These are phyloP conservation scores for Lumbricus terrestris DNA, from an alignment of 2,888 invertebrate genomes.

Conservation along the genomic window DNA sequence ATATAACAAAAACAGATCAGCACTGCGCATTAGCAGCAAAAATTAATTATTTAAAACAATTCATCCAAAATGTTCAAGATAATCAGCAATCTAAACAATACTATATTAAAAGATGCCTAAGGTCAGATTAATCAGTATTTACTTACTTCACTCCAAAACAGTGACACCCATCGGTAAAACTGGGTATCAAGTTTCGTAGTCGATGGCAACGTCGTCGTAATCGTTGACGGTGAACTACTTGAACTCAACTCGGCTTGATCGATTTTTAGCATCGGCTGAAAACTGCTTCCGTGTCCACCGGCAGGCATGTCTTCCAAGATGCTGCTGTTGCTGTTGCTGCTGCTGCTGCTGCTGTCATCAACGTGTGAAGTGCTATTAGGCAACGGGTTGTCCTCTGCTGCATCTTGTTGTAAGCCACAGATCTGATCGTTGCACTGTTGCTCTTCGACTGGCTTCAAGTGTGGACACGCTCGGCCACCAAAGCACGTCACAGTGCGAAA, in stretches of 20 bases:
- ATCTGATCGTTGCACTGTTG: slow-evolving; percentile 25
- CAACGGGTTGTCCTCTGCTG: background rate
- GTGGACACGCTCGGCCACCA: slow-evolving; percentile 45
- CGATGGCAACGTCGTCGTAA: background rate
- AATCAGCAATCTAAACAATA: no score
- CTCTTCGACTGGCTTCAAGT: slow-evolving; percentile 41
- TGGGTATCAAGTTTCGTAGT: slow-evolving; percentile 10
- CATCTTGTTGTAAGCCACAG: background rate
- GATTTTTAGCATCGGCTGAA: background rate
- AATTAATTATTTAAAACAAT: no score
- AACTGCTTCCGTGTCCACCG: background rate
- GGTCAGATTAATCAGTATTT: background rate
- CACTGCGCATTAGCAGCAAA: background rate
- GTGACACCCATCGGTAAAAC: slow-evolving; percentile 36
- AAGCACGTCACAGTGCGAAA: slow-evolving; percentile 56
- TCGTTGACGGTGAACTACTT: background rate
- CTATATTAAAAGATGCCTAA: background rate
- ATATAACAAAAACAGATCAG: background rate
- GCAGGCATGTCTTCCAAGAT: background rate
- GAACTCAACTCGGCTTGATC: background rate
- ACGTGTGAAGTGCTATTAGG: background rate
- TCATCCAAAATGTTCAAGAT: background rate
- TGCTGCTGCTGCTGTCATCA: background rate
- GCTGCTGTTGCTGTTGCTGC: background rate
- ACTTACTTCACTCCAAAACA: slow-evolving; percentile 40